Conservation (phyloP, 2,113 vertebrate genomes). For the Mustela nigripes region DNA sequence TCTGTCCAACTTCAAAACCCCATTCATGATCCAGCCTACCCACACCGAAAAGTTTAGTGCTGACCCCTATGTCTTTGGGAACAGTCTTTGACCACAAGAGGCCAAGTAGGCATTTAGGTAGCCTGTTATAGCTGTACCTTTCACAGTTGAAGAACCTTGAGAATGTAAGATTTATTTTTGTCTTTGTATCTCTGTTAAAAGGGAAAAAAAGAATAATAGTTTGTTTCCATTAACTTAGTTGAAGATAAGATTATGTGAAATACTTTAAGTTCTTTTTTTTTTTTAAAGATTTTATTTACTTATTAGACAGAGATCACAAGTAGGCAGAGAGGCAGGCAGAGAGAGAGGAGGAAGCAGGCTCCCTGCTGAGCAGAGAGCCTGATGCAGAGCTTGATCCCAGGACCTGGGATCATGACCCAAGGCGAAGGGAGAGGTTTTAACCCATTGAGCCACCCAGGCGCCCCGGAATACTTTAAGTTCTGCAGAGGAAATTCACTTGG, state of each 20-base stretch:
- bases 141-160: slow-evolving; percentile 48
- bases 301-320: too few relatives aligned
- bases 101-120: background rate
- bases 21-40: background rate
- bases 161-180: slow-evolving; percentile 50
- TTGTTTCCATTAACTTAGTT: slow-evolving; percentile 70
- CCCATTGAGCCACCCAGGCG: too few relatives aligned
- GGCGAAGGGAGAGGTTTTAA: too few relatives aligned
- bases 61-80: background rate
- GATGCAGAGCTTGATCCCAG: too few relatives aligned
- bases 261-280: background rate
- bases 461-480: slow-evolving; percentile 8
- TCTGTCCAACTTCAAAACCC: slow-evolving; percentile 17
- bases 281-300: too few relatives aligned
- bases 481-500: slow-evolving; percentile 15
- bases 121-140: background rate
- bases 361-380: too few relatives aligned
- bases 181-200: slow-evolving; percentile 60
- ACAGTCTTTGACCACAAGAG: background rate
- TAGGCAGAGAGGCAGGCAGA: too few relatives aligned
- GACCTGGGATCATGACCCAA: too few relatives aligned
- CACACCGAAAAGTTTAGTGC: background rate
- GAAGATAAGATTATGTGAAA: slow-evolving; percentile 52
- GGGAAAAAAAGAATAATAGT: background rate
- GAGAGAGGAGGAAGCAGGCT: too few relatives aligned